A percentile compares a stretch with the other conserved stretches of the same genome.
Conservation (phyloP, 2,888 invertebrate genomes). For the Hydroisotoma schaefferi region DNA sequence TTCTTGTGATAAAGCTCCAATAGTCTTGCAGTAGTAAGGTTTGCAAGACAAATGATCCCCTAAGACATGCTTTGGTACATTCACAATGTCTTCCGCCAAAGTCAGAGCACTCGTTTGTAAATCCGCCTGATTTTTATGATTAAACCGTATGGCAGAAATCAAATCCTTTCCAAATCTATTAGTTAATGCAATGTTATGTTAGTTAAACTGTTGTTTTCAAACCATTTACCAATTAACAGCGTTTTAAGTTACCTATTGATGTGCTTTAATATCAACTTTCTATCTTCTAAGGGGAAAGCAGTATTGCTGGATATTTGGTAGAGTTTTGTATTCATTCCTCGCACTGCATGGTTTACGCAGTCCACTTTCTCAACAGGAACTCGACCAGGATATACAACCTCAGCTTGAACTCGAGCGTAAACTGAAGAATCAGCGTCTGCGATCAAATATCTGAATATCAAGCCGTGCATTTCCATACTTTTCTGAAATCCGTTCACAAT, state of each 20-base stretch:
- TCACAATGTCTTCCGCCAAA: conserved; percentile 22
- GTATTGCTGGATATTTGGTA: neutral
- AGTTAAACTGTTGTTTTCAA: too few relatives aligned
- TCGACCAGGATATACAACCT: neutral
- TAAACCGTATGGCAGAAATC: neutral
- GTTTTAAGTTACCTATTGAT: neutral
- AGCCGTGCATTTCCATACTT: neutral
- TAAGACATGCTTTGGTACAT: conserved; percentile 26
- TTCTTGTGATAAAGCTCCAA: conserved; percentile 2
- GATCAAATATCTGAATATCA: neutral
- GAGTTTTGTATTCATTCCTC: neutral
- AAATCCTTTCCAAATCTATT: neutral
- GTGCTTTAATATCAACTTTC: neutral
- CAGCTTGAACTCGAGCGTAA: neutral
- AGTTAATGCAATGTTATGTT: neutral
- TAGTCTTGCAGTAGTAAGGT: conserved; percentile 14
- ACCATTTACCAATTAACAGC: neutral
- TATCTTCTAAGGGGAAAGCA: neutral
- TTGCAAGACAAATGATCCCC: conserved; percentile 23
- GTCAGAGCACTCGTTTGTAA: neutral
- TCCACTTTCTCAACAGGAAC: neutral
- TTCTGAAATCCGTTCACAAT: neutral
- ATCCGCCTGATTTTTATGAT: neutral
- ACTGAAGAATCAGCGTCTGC: neutral
- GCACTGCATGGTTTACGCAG: neutral